phyloP scores from a whole-genome alignment of 2,797 vertebrate genomes.

The Coregonus suidteri region DNA sequence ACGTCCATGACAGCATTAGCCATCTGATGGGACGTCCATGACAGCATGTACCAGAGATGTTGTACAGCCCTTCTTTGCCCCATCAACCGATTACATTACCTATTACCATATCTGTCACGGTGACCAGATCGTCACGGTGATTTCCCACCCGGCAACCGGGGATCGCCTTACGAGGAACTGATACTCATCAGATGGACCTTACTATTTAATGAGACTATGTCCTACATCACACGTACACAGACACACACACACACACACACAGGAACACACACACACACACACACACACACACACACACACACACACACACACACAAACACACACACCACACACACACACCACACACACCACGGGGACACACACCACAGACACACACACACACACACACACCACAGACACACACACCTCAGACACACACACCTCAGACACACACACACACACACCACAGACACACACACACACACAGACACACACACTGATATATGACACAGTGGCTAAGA shows the following conservation, averaged over 20 bases:
- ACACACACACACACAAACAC: neutral
- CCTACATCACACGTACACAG: conserved; percentile 23
- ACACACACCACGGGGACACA: no score
- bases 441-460: neutral
- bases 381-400: neutral
- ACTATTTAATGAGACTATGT: conserved; percentile 74
- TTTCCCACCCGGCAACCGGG: conserved; percentile 62
- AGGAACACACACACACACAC: conserved; percentile 7
- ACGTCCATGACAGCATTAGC: no score
- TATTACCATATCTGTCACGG: conserved; percentile 72
- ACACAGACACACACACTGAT: conserved; percentile 28
- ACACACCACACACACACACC: neutral
- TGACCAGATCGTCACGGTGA: conserved; percentile 59
- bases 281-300: conserved; percentile 32
- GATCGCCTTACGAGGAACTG: conserved; percentile 58
- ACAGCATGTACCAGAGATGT: conserved; percentile 26
- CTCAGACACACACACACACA: neutral
- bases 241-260: conserved; percentile 26
- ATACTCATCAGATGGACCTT: conserved; percentile 66
- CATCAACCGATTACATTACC: no score
- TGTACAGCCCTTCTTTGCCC: conserved; percentile 72
- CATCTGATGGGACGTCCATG: no score
- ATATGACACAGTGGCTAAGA: conserved; percentile 55
- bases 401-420: neutral
- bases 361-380: neutral